Evolutionary conservation across 2,888 invertebrate species (phyloP).

Genomic region (Rhamnusium bicolor): DNA sequence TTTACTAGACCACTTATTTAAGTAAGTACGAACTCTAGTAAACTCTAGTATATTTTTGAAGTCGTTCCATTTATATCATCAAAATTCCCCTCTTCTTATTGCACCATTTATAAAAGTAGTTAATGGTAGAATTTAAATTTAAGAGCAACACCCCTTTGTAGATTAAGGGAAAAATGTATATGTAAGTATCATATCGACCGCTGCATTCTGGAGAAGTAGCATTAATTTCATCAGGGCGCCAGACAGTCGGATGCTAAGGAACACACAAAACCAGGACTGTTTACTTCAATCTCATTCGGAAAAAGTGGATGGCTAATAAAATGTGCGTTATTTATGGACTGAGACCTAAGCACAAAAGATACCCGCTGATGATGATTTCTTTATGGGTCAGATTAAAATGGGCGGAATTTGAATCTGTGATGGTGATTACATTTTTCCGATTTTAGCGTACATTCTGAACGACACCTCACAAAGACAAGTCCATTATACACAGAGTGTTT

Average conservation of each 20-base stretch:
- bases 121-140: neutral
- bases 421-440: too few relatives aligned
- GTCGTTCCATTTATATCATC: neutral
- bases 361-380: neutral
- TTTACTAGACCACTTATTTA: too few relatives aligned
- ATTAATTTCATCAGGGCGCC: conserved; percentile 30
- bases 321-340: conserved; percentile 21
- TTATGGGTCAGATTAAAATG: neutral
- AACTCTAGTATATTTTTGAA: too few relatives aligned
- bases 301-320: conserved; percentile 33
- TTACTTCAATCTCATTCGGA: conserved; percentile 33
- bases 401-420: neutral
- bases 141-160: neutral
- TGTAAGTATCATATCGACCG: conserved; percentile 8
- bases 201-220: conserved; percentile 20
- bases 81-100: neutral
- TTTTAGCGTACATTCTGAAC: too few relatives aligned
- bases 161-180: neutral
- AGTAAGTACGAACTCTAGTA: neutral
- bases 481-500: too few relatives aligned
- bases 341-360: conserved; percentile 16
- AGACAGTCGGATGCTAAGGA: conserved; percentile 34
- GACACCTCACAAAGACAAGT: too few relatives aligned
- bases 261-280: conserved; percentile 33
- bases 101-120: neutral